Conservation (phyloP, 2,888 invertebrate genomes). For the Phania funesta region DNA sequence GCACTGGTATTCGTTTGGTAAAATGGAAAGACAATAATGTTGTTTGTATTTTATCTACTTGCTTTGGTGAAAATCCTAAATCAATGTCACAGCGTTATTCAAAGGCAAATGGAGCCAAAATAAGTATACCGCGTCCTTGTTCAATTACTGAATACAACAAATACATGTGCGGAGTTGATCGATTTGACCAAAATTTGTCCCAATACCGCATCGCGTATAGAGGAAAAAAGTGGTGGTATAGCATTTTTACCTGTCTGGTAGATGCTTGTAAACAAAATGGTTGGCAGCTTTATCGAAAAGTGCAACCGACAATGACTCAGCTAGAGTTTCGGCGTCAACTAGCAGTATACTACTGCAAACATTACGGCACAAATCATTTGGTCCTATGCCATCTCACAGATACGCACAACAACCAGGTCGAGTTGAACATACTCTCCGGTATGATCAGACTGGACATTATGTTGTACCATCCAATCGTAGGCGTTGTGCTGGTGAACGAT, state of each 20-base stretch:
- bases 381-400: background rate
- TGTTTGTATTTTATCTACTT: conserved; percentile 5
- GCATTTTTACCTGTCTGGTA: conserved; percentile 38
- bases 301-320: conserved; percentile 4
- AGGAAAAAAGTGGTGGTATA: conserved; percentile 39
- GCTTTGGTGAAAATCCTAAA: background rate
- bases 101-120: conserved; percentile 11
- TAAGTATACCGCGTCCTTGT: conserved; percentile 13
- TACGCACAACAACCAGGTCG: background rate
- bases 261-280: conserved; percentile 21
- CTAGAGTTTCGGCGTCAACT: conserved; percentile 11
- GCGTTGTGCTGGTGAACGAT: conserved; percentile 1
- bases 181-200: conserved; percentile 18
- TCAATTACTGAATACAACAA: conserved; percentile 19
- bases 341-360: conserved; percentile 7
- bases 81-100: conserved; percentile 19
- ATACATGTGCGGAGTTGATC: conserved; percentile 31
- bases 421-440: background rate
- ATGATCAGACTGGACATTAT: background rate
- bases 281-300: conserved; percentile 16
- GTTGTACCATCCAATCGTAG: background rate
- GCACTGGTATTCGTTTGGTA: background rate
- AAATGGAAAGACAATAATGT: conserved; percentile 19
- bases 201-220: conserved; percentile 18
- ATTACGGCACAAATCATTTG: conserved; percentile 16